Percentiles rank a stretch among this genome's conserved stretches.
Conservation (phyloP, 1,140 invertebrate genomes). For the Drosophila mayri region DNA sequence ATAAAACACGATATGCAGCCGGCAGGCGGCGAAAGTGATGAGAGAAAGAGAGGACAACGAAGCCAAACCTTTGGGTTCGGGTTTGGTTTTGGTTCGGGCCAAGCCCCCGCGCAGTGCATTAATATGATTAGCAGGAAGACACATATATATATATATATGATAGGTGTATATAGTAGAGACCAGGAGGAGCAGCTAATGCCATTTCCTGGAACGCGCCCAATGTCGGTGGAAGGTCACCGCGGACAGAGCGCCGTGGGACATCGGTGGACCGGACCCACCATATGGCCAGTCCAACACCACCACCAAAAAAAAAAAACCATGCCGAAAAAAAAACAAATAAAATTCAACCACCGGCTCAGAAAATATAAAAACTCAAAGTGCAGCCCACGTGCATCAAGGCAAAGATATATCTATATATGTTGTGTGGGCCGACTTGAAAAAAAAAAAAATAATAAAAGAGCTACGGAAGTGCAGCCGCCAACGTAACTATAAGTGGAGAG, state of each 20-base stretch:
- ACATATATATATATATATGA: neutral
- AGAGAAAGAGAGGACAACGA: conserved; percentile 43
- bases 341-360: conserved; percentile 24
- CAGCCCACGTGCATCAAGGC: conserved; percentile 63
- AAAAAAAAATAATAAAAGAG: conserved; percentile 12
- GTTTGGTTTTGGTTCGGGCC: conserved; percentile 46
- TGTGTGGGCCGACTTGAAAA: conserved; percentile 38
- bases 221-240: conserved; percentile 56
- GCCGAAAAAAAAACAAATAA: conserved; percentile 20
- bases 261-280: conserved; percentile 36
- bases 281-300: conserved; percentile 41
- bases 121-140: conserved; percentile 76
- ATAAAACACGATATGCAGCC: conserved; percentile 51
- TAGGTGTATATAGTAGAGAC: too few species aligned
- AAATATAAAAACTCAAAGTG: conserved; percentile 31
- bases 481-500: conserved; percentile 36
- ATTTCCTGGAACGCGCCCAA: conserved; percentile 72
- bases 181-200: conserved; percentile 59
- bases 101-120: conserved; percentile 73
- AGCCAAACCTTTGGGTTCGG: conserved; percentile 24
- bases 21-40: conserved; percentile 49
- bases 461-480: conserved; percentile 70
- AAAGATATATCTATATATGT: conserved; percentile 18
- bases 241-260: conserved; percentile 15
- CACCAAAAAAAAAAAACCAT: conserved; percentile 19